A percentile compares a stretch with the other conserved stretches of the same genome.
phyloP scores from a whole-genome alignment of 2,888 invertebrate genomes.

The Dione vanillae region DNA sequence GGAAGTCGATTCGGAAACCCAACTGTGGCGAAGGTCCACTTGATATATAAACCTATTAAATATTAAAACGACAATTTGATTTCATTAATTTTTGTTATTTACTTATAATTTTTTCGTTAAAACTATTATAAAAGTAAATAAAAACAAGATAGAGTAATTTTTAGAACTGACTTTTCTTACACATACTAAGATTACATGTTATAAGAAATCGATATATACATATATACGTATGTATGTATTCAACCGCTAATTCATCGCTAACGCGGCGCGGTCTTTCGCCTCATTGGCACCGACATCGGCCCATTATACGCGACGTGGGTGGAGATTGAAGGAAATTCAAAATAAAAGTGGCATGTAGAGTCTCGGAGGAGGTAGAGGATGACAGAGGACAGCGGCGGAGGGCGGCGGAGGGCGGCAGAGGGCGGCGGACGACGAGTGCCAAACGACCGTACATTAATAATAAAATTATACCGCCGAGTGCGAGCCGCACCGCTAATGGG shows the following conservation, averaged over 20 bases:
- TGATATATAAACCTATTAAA: no score
- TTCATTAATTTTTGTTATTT: no score
- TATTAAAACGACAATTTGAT: no score
- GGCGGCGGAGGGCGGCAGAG: neutral
- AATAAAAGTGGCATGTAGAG: slow-evolving; percentile 38
- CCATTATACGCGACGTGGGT: neutral
- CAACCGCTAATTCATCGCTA: no score
- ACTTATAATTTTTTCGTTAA: no score
- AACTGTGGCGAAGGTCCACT: neutral
- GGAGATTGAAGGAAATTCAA: slow-evolving; percentile 37
- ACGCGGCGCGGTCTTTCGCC: neutral
- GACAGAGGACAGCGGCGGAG: neutral
- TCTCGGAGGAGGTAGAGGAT: neutral
- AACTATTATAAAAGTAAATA: no score
- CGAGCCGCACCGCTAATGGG: slow-evolving; percentile 52
- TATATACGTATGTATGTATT: neutral
- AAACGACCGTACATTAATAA: slow-evolving; percentile 43
- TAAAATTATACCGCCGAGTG: slow-evolving; percentile 37
- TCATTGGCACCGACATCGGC: neutral
- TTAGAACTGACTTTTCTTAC: no score
- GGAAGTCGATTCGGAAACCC: neutral
- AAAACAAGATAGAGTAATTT: no score
- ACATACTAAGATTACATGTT: no score
- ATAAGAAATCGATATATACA: neutral
- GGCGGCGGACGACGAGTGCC: slow-evolving; percentile 20